A percentile compares a stretch with the other conserved stretches of the same genome.
phyloP scores from a whole-genome alignment of 2,888 invertebrate genomes.

The Tetanocera ferruginea region DNA sequence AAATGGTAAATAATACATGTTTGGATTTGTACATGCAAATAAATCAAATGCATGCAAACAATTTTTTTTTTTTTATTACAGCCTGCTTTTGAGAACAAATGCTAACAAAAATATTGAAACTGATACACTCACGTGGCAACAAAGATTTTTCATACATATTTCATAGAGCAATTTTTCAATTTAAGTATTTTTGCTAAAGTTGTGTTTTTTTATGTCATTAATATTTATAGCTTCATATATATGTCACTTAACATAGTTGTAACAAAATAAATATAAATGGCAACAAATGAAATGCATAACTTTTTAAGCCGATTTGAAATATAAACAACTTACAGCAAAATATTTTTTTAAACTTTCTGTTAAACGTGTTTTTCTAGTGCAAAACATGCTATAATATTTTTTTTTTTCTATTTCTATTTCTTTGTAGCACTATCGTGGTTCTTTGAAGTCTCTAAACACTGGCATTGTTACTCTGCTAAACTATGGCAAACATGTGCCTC shows the following conservation, averaged over 20 bases:
- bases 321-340: too few species aligned
- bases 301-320: too few species aligned
- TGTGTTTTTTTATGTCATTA: too few species aligned
- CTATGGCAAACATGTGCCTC: constrained; percentile 97
- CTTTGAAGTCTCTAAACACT: constrained; percentile 94
- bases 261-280: too few species aligned
- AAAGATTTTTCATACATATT: too few species aligned
- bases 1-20: not conserved
- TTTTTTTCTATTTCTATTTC: not conserved
- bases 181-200: too few species aligned
- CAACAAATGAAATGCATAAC: too few species aligned
- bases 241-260: too few species aligned
- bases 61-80: not conserved
- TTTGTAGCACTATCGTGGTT: constrained; percentile 91
- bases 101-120: not conserved
- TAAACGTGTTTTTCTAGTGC: too few species aligned
- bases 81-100: not conserved
- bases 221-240: too few species aligned
- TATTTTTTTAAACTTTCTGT: too few species aligned
- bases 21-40: not conserved
- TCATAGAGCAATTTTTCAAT: too few species aligned
- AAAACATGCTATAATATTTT: not conserved
- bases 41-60: not conserved
- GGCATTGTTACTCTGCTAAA: constrained; percentile 98
- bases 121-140: not conserved